A percentile compares a stretch with the other conserved stretches of the same genome.
phyloP scores from a whole-genome alignment of 2,797 vertebrate species.

The Limosa lapponica region DNA sequence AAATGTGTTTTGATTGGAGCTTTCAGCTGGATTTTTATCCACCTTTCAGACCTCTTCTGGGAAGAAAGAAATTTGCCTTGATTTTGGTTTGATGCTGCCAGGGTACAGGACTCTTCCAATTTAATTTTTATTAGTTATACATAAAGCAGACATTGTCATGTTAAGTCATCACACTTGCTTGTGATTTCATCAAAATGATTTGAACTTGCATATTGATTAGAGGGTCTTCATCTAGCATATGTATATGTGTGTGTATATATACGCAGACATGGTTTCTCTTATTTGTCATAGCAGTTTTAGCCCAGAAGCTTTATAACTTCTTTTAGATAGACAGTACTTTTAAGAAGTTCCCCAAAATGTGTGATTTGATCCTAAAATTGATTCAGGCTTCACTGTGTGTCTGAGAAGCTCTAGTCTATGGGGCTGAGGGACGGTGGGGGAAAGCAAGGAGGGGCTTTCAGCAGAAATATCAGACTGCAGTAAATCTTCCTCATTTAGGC shows the following conservation, averaged over 20 bases:
- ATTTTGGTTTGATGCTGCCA: slow-evolving; percentile 73
- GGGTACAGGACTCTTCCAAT: slow-evolving; percentile 70
- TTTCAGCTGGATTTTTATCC: slow-evolving; percentile 73
- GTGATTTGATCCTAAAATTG: slow-evolving; percentile 62
- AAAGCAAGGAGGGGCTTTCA: slow-evolving; percentile 64
- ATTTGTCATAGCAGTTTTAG: slow-evolving; percentile 59
- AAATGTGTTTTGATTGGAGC: slow-evolving; percentile 78
- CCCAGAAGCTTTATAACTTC: slow-evolving; percentile 16
- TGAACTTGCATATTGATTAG: slow-evolving; percentile 72
- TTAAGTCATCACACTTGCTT: slow-evolving; percentile 76
- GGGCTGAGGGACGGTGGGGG: not conserved
- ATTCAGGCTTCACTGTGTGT: slow-evolving; percentile 58
- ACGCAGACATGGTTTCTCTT: slow-evolving; percentile 10
- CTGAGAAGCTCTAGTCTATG: slow-evolving; percentile 23
- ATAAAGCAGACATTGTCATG: slow-evolving; percentile 76
- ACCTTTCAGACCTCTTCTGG: slow-evolving; percentile 70
- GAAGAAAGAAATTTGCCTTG: slow-evolving; percentile 69
- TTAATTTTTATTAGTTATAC: slow-evolving; percentile 82
- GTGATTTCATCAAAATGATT: slow-evolving; percentile 80
- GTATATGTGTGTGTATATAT: not conserved
- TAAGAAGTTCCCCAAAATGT: slow-evolving; percentile 54
- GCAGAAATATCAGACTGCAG: slow-evolving; percentile 81
- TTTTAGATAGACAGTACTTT: slow-evolving; percentile 40
- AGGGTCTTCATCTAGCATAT: slow-evolving; percentile 48
- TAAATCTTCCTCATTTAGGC: slow-evolving; percentile 94